These are phyloP conservation scores for Cyprinodon diabolis DNA, from an alignment of 2,797 vertebrate species.

Conservation along the genomic window DNA sequence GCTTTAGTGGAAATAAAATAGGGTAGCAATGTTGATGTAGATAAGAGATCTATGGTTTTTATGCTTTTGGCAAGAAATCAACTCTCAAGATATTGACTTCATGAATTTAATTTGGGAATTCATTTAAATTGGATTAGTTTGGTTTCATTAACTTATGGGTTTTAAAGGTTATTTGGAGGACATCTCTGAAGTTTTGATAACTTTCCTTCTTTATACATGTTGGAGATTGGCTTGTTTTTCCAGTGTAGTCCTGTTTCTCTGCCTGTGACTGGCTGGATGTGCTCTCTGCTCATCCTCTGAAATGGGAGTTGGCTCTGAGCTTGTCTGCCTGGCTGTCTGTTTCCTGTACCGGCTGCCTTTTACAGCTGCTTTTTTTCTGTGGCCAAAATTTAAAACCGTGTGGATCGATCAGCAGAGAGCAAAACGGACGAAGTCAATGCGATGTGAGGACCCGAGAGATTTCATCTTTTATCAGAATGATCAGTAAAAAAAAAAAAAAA, in stretches of 20 bases:
- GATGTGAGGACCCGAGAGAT: constrained; percentile 37
- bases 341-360: no score
- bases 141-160: constrained; percentile 12
- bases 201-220: constrained; percentile 37
- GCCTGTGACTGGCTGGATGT: no score
- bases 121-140: constrained; percentile 22
- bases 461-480: constrained; percentile 62
- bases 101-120: constrained; percentile 29
- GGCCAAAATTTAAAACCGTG: constrained; percentile 48
- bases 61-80: background rate
- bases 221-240: no score
- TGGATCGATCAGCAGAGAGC: constrained; percentile 35
- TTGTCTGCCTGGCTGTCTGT: no score
- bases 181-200: constrained; percentile 33
- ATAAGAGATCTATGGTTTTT: no score
- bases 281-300: no score
- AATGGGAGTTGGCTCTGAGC: no score
- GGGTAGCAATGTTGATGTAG: background rate
- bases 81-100: background rate
- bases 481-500: constrained; percentile 13
- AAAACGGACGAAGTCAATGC: constrained; percentile 52
- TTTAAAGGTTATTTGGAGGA: constrained; percentile 14
- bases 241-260: no score
- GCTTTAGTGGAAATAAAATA: background rate
- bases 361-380: constrained; percentile 20